Percentiles rank a stretch among this genome's conserved stretches.
phyloP scores from a whole-genome alignment of 2,797 vertebrate species.

The Podarcis siculus region DNA sequence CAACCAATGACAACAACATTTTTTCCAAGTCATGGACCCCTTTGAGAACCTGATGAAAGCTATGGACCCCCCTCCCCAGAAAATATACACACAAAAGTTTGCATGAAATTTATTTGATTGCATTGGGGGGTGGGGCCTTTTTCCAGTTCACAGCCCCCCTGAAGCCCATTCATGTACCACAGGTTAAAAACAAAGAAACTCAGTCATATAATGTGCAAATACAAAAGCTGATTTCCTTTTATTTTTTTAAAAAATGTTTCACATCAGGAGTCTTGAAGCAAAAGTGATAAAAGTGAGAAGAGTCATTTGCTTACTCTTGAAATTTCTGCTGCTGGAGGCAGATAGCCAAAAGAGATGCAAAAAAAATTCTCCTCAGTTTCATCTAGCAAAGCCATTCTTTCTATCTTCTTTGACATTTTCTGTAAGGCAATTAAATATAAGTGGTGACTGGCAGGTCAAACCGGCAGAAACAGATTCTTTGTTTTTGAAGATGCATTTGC shows the following conservation, averaged over 20 bases:
- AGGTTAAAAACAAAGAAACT: neutral
- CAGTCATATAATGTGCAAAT: neutral
- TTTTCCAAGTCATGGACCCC: too few species aligned
- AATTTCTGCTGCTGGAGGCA: constrained; percentile 9
- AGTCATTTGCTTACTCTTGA: neutral
- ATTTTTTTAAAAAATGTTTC: constrained; percentile 1
- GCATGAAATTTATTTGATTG: too few species aligned
- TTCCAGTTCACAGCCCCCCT: too few species aligned
- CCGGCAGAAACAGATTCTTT: constrained; percentile 80
- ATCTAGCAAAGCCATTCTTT: constrained; percentile 58
- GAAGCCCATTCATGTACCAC: too few species aligned
- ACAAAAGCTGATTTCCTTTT: neutral
- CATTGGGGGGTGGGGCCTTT: too few species aligned
- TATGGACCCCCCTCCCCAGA: too few species aligned
- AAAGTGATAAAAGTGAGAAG: neutral
- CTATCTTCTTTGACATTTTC: constrained; percentile 62
- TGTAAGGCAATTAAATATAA: constrained; percentile 79
- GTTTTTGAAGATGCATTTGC: constrained; percentile 75
- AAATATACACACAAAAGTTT: too few species aligned
- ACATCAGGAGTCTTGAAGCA: constrained; percentile 1
- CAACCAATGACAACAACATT: too few species aligned
- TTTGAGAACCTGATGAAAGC: too few species aligned
- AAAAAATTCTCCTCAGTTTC: constrained; percentile 40
- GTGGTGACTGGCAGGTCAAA: constrained; percentile 75
- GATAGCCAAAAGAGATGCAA: neutral